Conservation (phyloP, 2,797 vertebrate species). For the Peromyscus attwateri region DNA sequence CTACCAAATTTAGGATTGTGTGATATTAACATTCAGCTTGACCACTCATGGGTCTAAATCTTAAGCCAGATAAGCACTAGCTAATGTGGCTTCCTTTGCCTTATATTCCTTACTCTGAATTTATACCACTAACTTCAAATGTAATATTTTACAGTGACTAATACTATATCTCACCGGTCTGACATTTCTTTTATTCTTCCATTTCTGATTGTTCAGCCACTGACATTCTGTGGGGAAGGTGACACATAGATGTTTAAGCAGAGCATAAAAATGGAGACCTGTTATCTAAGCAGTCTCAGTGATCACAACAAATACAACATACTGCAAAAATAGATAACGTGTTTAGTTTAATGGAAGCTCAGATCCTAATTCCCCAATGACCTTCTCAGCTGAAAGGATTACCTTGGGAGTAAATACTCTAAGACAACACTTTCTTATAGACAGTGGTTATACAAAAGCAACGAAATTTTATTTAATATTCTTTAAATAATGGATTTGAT, state of each 20-base stretch:
- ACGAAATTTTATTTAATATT: neutral
- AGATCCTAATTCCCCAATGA: constrained; percentile 67
- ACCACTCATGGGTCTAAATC: constrained; percentile 62
- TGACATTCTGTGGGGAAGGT: constrained; percentile 53
- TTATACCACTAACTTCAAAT: constrained; percentile 67
- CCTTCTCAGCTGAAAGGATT: constrained; percentile 65
- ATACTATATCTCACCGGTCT: constrained; percentile 31
- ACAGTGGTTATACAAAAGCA: neutral
- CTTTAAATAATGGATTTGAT: constrained; percentile 62
- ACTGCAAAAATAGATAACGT: constrained; percentile 78
- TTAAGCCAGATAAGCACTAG: constrained; percentile 38
- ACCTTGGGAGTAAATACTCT: constrained; percentile 51
- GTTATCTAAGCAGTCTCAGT: constrained; percentile 74
- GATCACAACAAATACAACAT: constrained; percentile 73
- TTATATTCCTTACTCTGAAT: constrained; percentile 65
- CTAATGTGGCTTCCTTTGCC: constrained; percentile 48
- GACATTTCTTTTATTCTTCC: constrained; percentile 55
- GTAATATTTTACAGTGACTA: constrained; percentile 60
- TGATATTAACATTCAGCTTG: constrained; percentile 70
- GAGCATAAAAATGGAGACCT: constrained; percentile 69
- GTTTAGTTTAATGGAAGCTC: constrained; percentile 73
- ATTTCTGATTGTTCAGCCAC: constrained; percentile 64
- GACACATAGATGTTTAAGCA: constrained; percentile 73
- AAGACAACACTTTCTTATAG: constrained; percentile 50
- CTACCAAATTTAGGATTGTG: neutral